A percentile compares a stretch with the other conserved stretches of the same genome.
Evolutionary conservation across 2,797 vertebrate species (phyloP).

Genomic region (Sebastes steindachneri): DNA sequence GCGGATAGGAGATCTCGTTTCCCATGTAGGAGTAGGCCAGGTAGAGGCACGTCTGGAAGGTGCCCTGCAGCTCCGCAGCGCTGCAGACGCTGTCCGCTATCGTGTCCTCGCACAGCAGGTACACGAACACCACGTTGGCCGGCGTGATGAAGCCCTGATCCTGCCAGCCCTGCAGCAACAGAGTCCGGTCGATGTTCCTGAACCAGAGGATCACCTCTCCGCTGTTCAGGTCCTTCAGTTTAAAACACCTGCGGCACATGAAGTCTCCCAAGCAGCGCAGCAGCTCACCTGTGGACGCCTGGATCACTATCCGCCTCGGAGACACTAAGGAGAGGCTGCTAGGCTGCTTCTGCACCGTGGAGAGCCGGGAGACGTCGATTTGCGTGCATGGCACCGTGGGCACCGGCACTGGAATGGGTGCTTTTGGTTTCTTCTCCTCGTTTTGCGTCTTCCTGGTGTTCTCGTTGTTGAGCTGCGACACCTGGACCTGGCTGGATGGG

Average conservation of each 20-base stretch:
- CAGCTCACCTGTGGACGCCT: slow-evolving; percentile 96
- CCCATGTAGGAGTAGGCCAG: slow-evolving; percentile 98
- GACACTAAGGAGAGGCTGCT: slow-evolving; percentile 81
- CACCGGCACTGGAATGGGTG: slow-evolving; percentile 82
- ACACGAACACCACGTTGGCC: slow-evolving; percentile 96
- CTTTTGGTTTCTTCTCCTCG: slow-evolving; percentile 87
- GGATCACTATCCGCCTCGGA: slow-evolving; percentile 91
- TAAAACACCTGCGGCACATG: slow-evolving; percentile 92
- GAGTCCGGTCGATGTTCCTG: slow-evolving; percentile 94
- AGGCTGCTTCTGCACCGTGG: slow-evolving; percentile 78
- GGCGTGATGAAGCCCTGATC: slow-evolving; percentile 98
- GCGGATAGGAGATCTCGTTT: slow-evolving; percentile 98
- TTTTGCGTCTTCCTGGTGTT: slow-evolving; percentile 79
- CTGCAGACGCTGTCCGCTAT: slow-evolving; percentile 87
- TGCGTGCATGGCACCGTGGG: slow-evolving; percentile 76
- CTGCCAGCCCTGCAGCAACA: slow-evolving; percentile 98
- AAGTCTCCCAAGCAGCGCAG: slow-evolving; percentile 95
- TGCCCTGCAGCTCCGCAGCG: slow-evolving; percentile 90
- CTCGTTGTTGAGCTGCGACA: slow-evolving; percentile 83
- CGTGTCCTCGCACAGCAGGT: slow-evolving; percentile 93
- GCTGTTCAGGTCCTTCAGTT: slow-evolving; percentile 90
- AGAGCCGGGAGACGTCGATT: slow-evolving; percentile 47
- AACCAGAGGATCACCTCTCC: slow-evolving; percentile 95
- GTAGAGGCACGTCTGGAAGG: slow-evolving; percentile 97
- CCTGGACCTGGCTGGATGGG: slow-evolving; percentile 68